Evolutionary conservation across 2,888 invertebrate species (phyloP).

Genomic region (Ectobius pallidus): DNA sequence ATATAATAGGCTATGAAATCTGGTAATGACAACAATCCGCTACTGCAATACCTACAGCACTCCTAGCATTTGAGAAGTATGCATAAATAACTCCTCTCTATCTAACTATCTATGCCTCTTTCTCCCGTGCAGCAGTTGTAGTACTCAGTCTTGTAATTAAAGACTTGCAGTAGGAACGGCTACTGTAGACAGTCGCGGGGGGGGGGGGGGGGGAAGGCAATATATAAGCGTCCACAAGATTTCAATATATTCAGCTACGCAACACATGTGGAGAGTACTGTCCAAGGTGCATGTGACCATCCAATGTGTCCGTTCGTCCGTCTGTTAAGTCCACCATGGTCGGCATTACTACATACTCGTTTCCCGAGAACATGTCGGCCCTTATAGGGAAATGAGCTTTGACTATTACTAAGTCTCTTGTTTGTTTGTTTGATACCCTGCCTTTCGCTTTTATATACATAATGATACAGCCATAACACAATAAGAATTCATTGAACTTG

Average conservation of each 20-base stretch:
- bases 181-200: background rate
- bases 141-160: slow-evolving; percentile 12
- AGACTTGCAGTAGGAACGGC: slow-evolving; percentile 10
- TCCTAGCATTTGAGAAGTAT: background rate
- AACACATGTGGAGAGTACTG: slow-evolving; percentile 2
- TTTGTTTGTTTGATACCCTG: slow-evolving; percentile 8
- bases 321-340: background rate
- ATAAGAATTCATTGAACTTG: slow-evolving; percentile 20
- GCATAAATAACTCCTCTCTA: slow-evolving; percentile 12
- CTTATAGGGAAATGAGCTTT: slow-evolving; percentile 31
- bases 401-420: slow-evolving; percentile 26
- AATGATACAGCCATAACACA: slow-evolving; percentile 5
- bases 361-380: slow-evolving; percentile 22
- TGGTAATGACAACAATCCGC: too few species aligned
- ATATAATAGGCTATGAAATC: too few species aligned
- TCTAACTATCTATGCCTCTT: slow-evolving; percentile 13
- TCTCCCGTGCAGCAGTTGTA: background rate
- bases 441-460: slow-evolving; percentile 16
- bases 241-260: slow-evolving; percentile 1
- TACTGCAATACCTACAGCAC: too few species aligned
- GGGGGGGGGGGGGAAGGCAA: background rate
- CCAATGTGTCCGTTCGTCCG: background rate
- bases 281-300: background rate
- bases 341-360: background rate
- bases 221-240: background rate